Base-by-base conservation (phyloP, 2,797 vertebrate genomes). In the Periophthalmus magnuspinnatus region DNA sequence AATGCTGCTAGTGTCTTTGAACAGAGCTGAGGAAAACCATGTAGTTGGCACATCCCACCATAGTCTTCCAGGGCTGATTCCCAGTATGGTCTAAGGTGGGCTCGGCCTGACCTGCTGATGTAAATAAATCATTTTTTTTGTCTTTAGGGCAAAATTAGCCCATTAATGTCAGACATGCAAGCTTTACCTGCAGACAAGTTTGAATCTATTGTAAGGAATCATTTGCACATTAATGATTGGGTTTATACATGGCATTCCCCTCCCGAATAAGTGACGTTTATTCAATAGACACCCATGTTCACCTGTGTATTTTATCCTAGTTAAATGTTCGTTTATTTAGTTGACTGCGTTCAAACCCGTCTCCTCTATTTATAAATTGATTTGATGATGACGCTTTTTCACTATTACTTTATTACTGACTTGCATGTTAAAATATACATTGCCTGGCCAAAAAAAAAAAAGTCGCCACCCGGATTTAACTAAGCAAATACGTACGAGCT, bases 1-100 rank as follows among this genome's bases (percentile, higher is more conserved):
- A 90, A 81, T 84, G 76, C 86, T 89, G 81, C 75, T 74, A 77
- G 80, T 71, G 80, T 87, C 89, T 93, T 93, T 93, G 87, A 93
- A 90, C 86, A 86, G 78, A 63, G 79, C 84, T 83, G 81, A 81
- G 36, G 71, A 47, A 89, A 91, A 87, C 76, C 82, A 73, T 90
- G 88, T 81, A 85, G 83, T 78, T 82, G 85, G 86, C 79, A 85
- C 81, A 74, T 82, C 77, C 83, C 74, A 80, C 82, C 79, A 83
- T 74, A 41, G 73, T 88, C 84, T 89, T 88, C 76, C 82, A 83
- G 80, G 80, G 69, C 78, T 75, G 79, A 75, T 86, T 71, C 73
- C 65, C 48, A 81, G 64, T 76, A 85, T 64, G 76, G 79, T 85
- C 71, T 62, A 72, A 82, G 84, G 81, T 87, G 82, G 78, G 79